Base-by-base conservation (phyloP, 2,113 vertebrate genomes). In the Vombatus ursinus region DNA sequence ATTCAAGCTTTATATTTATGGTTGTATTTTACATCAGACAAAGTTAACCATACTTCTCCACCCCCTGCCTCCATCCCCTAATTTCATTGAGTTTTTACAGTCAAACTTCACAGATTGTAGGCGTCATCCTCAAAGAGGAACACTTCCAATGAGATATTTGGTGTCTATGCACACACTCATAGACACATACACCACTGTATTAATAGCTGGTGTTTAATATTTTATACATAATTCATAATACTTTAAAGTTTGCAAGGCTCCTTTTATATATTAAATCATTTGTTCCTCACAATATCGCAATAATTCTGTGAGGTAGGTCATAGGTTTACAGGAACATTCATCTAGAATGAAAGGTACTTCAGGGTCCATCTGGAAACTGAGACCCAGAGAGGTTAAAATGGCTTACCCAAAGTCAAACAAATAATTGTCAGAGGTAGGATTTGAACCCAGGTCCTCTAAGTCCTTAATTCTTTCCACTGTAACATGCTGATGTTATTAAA, bases 11-110 rank as follows among this genome's bases (percentile, higher is more conserved):
- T 48, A n/a, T 84, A 93, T 50, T 95, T 92, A 93, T 47, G 50
- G 50, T 92, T 90, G 50, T 23, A 52, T 94, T 96, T 91, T 94
- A 93, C 31, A 22, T 31, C 16, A 3, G 11, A 19, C 37, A 92
- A 93, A 77, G 44, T 84, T 47, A 77, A 1, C 50, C 16, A 10
- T 89, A 93, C 8, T 57, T 95, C 94, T 84, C 37, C 68, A n/a
- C 5, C 37, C 16, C 37, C 16, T 77, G 19, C 19, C n/a, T 22
- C 16, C 8, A 77, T 52, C 50, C 50, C 92, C 91, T 94, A 91
- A 94, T 95, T 93, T 95, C 61, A 68, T 16, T 52, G 48, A 91
- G 91, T 48, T 51, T 95, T 96, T 24, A 89, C 16, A 77, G 5
- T 77, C 14, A 77, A 77, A 5, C 68, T 77, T 77, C 68, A 77